Evolutionary conservation across 2,888 invertebrate species (phyloP), one percentile per base, ranked within the genome.

Genomic region (Ichneumon xanthorius): DNA sequence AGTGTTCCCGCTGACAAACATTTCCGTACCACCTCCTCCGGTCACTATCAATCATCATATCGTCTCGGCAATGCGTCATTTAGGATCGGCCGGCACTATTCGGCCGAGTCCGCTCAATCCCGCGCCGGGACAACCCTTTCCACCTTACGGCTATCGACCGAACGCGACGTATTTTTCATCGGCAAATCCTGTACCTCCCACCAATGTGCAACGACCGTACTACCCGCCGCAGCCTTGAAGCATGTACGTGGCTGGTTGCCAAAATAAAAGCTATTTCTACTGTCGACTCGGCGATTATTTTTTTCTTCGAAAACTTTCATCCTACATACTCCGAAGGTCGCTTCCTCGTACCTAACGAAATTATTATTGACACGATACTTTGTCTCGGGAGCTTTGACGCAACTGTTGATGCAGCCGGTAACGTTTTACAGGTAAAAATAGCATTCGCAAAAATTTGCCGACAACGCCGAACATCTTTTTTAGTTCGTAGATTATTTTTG

Each of bases 1-100:
- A 37, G 92, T 92, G 3, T 94, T 93, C 88, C 93, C 94, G 37
- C 93, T 93, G 7, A 86, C 93, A 4, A 94, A 93, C 76, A 92
- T 93, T 48, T 89, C 92, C 11, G 92, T 93, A 33, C 93, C 94
- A 26, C 93, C 94, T 4, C 94, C 94, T 4, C 89, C 92, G 7
- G 92, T 94, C 14, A 92, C 93, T 4, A 89, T 93, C 82, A 93
- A 93, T 86, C 45, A 4, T 48, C 94, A 93, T 65, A 92, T 93
- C 37, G 92, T 92, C 14, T 89, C 92, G 33, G 88, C 91, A 6
- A 91, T 92, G 86, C 91, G 91, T 68, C 91, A 91, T 71, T 88
- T 92, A 14, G 89, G 91, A 75, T 80, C 91, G 2, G 81, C 91
- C 0, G 81, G 88, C 40, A 45, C 90, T 4, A 91, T 92, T 75